phyloP scores from a whole-genome alignment of 2,888 invertebrate genomes.

The Silvanus unidentatus region DNA sequence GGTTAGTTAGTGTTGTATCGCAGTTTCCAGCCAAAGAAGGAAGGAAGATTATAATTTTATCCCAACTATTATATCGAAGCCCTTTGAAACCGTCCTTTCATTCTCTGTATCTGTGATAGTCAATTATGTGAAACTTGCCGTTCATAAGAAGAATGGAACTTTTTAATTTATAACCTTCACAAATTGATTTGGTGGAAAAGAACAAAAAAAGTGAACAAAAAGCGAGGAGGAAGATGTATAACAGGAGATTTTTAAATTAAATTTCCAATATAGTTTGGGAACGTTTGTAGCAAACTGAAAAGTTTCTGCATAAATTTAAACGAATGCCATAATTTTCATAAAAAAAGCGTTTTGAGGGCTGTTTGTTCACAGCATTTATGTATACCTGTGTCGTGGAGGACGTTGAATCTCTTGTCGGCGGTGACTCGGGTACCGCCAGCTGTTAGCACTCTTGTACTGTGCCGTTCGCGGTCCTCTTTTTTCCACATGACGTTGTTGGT shows the following conservation, averaged over 20 bases:
- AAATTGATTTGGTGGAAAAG: neutral
- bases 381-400: constrained; percentile 73
- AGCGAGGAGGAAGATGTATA: too few species aligned
- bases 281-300: neutral
- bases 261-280: neutral
- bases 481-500: constrained; percentile 74
- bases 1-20: constrained; percentile 1
- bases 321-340: too few species aligned
- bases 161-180: constrained; percentile 2
- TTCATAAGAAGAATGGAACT: neutral
- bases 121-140: too few species aligned
- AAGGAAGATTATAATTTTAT: too few species aligned
- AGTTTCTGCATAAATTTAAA: constrained; percentile 1
- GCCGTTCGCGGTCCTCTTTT: constrained; percentile 57
- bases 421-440: constrained; percentile 71
- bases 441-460: constrained; percentile 57
- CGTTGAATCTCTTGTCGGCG: constrained; percentile 63
- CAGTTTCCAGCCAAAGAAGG: too few species aligned
- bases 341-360: too few species aligned
- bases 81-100: too few species aligned
- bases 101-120: too few species aligned
- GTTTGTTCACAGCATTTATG: too few species aligned
- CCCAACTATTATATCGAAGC: too few species aligned
- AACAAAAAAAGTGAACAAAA: neutral
- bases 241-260: constrained; percentile 1